Conservation (phyloP, 2,888 invertebrate species). For the Laothoe populi region DNA sequence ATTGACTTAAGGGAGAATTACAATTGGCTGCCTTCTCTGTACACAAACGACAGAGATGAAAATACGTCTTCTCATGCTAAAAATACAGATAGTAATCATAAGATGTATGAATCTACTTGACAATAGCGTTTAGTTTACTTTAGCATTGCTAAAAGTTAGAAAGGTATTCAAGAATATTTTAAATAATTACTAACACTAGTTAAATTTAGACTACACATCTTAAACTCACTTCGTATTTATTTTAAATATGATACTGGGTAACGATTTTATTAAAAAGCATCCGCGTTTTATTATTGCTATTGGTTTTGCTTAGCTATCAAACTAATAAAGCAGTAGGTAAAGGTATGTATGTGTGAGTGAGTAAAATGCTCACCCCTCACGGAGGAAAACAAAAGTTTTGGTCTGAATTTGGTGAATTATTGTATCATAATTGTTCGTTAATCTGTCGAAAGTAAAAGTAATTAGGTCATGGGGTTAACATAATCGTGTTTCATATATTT, state of each 20-base stretch:
- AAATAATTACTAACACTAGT: no score
- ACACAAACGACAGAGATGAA: background rate
- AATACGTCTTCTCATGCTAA: background rate
- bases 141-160: no score
- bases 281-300: background rate
- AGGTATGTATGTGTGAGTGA: background rate
- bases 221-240: no score
- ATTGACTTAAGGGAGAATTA: background rate
- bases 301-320: no score
- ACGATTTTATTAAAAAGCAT: no score
- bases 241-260: no score
- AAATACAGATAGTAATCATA: background rate
- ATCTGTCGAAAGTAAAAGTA: conserved; percentile 34
- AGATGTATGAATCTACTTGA: background rate
- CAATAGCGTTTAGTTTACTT: no score
- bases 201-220: no score
- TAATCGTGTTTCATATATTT: no score
- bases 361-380: conserved; percentile 8
- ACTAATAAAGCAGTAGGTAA: no score
- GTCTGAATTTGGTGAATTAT: conserved; percentile 17
- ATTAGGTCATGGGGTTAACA: conserved; percentile 12
- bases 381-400: conserved; percentile 31
- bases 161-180: no score
- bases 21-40: no score
- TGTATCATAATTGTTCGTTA: conserved; percentile 21